Percentiles rank a stretch among this genome's conserved stretches.
These are phyloP conservation scores for Oreochromis tanganicae DNA, from an alignment of 2,113 vertebrate genomes.

Conservation along the genomic window DNA sequence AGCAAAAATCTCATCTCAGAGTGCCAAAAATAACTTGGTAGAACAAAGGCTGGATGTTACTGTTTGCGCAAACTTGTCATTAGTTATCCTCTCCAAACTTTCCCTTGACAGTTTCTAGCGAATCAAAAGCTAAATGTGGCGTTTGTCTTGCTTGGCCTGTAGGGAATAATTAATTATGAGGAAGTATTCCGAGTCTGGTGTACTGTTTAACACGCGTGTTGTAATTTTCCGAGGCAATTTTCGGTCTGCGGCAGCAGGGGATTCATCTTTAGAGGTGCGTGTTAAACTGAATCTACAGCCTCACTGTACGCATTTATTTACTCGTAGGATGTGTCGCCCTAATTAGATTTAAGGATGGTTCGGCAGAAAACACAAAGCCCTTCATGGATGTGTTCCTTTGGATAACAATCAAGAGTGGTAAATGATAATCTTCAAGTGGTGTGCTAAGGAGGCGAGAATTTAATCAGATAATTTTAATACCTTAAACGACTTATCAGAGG, in stretches of 20 bases:
- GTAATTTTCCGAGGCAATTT: neutral
- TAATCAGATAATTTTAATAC: slow-evolving; percentile 8
- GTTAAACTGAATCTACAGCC: neutral
- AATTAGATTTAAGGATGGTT: slow-evolving; percentile 10
- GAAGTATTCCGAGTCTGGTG: slow-evolving; percentile 13
- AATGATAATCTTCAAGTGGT: neutral
- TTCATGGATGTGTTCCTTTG: neutral
- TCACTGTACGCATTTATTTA: neutral
- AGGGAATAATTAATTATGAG: slow-evolving; percentile 52
- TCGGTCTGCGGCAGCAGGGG: neutral
- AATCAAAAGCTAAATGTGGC: slow-evolving; percentile 56
- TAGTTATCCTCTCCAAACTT: slow-evolving; percentile 55
- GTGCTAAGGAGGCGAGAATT: neutral
- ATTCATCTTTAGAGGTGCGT: neutral
- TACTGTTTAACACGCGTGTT: neutral
- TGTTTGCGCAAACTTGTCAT: slow-evolving; percentile 60
- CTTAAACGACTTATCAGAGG: neutral
- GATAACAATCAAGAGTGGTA: neutral
- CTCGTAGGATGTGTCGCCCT: neutral
- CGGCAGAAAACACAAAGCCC: neutral
- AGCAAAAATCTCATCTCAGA: slow-evolving; percentile 52
- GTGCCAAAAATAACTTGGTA: slow-evolving; percentile 56
- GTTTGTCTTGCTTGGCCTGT: slow-evolving; percentile 29
- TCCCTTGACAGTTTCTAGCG: slow-evolving; percentile 45
- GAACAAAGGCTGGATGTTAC: slow-evolving; percentile 62